A percentile compares a stretch with the other conserved stretches of the same genome.
Evolutionary conservation across 2,797 vertebrate species (phyloP).

Genomic region (Poecilia picta): DNA sequence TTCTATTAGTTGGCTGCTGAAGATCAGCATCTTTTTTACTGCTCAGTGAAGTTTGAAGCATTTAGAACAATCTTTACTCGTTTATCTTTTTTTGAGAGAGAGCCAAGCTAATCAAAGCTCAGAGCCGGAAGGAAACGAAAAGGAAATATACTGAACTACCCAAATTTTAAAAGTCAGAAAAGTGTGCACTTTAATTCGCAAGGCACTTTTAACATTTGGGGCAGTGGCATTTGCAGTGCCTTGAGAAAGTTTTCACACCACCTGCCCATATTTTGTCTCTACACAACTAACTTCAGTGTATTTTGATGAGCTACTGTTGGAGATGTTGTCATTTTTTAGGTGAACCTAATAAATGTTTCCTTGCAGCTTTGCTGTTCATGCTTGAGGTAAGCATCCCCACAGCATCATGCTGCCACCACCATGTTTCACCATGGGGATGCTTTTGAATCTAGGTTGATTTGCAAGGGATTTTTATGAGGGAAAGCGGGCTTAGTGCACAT

Average conservation of each 20-base stretch:
- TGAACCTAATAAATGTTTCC: background rate
- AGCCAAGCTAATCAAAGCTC: background rate
- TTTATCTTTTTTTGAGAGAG: background rate
- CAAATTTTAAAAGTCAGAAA: background rate
- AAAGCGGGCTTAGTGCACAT: background rate
- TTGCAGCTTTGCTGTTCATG: background rate
- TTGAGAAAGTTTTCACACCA: background rate
- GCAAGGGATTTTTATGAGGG: background rate
- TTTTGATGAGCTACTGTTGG: background rate
- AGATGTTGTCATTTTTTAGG: background rate
- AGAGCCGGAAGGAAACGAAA: background rate
- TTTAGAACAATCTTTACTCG: background rate
- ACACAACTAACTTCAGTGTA: background rate
- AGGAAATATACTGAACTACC: background rate
- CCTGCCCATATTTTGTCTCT: background rate
- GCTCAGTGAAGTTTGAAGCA: background rate
- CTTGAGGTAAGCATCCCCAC: background rate
- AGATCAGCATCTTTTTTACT: constrained; percentile 7
- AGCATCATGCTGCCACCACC: background rate
- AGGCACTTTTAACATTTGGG: background rate
- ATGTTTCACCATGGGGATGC: background rate
- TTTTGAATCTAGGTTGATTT: background rate
- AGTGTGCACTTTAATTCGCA: background rate
- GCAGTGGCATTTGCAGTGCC: background rate
- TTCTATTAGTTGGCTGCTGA: background rate